Percentiles rank a stretch among this genome's conserved stretches.
phyloP scores from a whole-genome alignment of 2,888 invertebrate genomes.

The Catocala sponsa region DNA sequence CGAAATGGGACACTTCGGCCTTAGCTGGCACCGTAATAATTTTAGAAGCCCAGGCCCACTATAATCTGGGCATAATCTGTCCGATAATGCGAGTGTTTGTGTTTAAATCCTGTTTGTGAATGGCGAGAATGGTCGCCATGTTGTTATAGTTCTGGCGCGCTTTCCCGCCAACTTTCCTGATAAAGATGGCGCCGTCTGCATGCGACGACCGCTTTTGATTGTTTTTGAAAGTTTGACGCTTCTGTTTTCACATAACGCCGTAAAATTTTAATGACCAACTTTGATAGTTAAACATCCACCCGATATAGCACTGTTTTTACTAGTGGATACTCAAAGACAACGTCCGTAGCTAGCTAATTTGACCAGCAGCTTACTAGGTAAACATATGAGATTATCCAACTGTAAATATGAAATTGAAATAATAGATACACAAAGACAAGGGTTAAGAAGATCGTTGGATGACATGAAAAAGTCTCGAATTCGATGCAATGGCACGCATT shows the following conservation, averaged over 20 bases:
- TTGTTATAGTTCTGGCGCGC: slow-evolving; percentile 76
- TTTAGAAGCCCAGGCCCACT: slow-evolving; percentile 79
- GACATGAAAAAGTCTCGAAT: no score
- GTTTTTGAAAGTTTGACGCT: slow-evolving; percentile 55
- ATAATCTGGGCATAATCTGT: slow-evolving; percentile 87
- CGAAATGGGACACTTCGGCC: slow-evolving; percentile 85
- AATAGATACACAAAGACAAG: no score
- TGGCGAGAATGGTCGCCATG: slow-evolving; percentile 68
- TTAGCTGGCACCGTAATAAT: slow-evolving; percentile 86
- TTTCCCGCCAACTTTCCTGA: slow-evolving; percentile 62
- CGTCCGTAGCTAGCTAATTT: slow-evolving; percentile 2
- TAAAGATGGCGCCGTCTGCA: slow-evolving; percentile 74
- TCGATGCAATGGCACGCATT: no score
- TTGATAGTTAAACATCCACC: slow-evolving; percentile 46
- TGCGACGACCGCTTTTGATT: slow-evolving; percentile 55
- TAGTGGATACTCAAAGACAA: slow-evolving; percentile 9
- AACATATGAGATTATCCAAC: no score
- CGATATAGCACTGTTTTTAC: slow-evolving; percentile 19
- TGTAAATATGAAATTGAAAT: no score
- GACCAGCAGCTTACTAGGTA: neutral
- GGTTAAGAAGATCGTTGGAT: no score
- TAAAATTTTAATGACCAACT: slow-evolving; percentile 49
- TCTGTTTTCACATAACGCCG: slow-evolving; percentile 43
- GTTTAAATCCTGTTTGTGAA: slow-evolving; percentile 78
- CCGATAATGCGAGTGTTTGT: slow-evolving; percentile 84